phyloP scores from a whole-genome alignment of 2,113 vertebrate genomes.

The Apus apus region DNA sequence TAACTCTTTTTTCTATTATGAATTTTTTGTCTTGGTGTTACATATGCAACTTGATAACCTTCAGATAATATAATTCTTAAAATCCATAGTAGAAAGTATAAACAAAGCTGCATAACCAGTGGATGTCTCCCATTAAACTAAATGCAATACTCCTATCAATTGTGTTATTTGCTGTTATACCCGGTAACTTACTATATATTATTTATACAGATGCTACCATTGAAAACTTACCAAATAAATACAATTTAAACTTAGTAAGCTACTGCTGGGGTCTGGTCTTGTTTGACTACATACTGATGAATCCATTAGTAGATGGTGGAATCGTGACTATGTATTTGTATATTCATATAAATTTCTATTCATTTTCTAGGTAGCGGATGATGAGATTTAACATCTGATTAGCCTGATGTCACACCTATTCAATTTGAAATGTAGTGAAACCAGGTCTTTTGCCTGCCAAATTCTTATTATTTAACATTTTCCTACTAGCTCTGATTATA shows the following conservation, averaged over 20 bases:
- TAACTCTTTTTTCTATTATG: background rate
- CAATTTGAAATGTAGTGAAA: background rate
- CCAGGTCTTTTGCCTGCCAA: background rate
- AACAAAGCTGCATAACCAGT: background rate
- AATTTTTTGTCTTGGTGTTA: background rate
- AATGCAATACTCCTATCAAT: background rate
- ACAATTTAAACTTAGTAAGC: background rate
- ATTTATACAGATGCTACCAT: background rate
- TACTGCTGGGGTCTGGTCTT: background rate
- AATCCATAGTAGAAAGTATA: background rate
- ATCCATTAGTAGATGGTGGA: background rate
- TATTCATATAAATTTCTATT: background rate
- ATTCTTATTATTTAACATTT: background rate
- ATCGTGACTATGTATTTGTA: background rate
- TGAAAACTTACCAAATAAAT: background rate
- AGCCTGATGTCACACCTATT: background rate
- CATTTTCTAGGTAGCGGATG: background rate
- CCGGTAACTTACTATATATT: background rate
- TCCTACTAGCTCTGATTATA: background rate
- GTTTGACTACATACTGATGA: background rate
- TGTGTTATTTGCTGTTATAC: background rate
- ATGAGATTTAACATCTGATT: background rate
- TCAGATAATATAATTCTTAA: background rate
- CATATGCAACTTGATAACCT: background rate
- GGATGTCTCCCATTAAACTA: background rate